phyloP scores from a whole-genome alignment of 2,113 vertebrate species.

The Pholis gunnellus region DNA sequence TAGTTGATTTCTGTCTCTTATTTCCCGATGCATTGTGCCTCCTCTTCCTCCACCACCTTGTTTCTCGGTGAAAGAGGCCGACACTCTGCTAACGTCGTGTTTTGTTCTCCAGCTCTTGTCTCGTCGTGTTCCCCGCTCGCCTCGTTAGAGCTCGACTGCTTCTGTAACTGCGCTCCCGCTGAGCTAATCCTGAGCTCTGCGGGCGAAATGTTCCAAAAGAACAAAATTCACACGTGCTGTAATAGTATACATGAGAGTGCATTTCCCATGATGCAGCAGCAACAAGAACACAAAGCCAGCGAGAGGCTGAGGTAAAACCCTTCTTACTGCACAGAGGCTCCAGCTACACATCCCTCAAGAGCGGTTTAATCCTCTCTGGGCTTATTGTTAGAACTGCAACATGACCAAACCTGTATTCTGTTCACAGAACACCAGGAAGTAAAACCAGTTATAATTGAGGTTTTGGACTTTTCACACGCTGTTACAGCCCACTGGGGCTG shows the following conservation, averaged over 20 bases:
- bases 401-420: slow-evolving; percentile 34
- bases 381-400: slow-evolving; percentile 28
- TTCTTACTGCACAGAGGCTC: neutral
- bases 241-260: slow-evolving; percentile 8
- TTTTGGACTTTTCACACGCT: slow-evolving; percentile 20
- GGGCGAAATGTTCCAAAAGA: slow-evolving; percentile 21
- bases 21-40: neutral
- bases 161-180: neutral
- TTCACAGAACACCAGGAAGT: neutral
- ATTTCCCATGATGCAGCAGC: neutral
- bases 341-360: neutral
- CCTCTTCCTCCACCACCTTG: neutral
- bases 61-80: neutral
- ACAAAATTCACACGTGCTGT: slow-evolving; percentile 19
- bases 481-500: slow-evolving; percentile 19
- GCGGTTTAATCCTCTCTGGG: slow-evolving; percentile 19
- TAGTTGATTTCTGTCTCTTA: neutral
- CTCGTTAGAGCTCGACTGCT: neutral
- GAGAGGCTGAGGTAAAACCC: slow-evolving; percentile 16
- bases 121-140: neutral
- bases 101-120: slow-evolving; percentile 7
- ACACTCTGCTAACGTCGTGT: neutral
- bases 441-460: slow-evolving; percentile 5
- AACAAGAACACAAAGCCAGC: slow-evolving; percentile 1
- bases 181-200: slow-evolving; percentile 38